Evolutionary conservation across 2,797 vertebrate genomes (phyloP).

Genomic region (Gadopsis marmoratus): DNA sequence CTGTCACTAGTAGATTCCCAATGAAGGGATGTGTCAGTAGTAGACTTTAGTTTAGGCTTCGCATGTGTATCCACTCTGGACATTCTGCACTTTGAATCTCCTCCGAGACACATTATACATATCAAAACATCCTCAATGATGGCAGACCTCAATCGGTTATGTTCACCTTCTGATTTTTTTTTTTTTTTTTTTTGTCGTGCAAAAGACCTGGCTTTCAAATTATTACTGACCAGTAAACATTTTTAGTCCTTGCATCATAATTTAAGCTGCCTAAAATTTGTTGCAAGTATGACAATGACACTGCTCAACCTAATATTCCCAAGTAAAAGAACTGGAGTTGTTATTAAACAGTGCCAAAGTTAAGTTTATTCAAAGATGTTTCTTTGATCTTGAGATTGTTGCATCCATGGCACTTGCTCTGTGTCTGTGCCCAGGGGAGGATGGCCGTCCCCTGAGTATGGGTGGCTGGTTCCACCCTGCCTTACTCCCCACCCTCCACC

Average conservation of each 20-base stretch:
- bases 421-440: slow-evolving; percentile 61
- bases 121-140: neutral
- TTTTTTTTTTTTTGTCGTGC: no score
- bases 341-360: slow-evolving; percentile 23
- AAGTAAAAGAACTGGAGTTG: slow-evolving; percentile 3
- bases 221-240: neutral
- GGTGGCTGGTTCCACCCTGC: slow-evolving; percentile 49
- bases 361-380: slow-evolving; percentile 55
- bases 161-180: neutral
- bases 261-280: neutral
- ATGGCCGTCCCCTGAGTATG: slow-evolving; percentile 61
- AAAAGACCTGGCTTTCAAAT: neutral
- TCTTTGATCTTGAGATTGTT: slow-evolving; percentile 63
- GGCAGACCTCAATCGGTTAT: neutral
- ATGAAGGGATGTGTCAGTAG: neutral
- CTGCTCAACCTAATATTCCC: neutral
- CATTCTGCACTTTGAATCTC: neutral
- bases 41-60: neutral
- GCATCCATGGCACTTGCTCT: slow-evolving; percentile 53
- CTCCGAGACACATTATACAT: neutral
- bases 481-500: slow-evolving; percentile 33
- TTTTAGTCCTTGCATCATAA: neutral
- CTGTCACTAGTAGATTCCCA: neutral
- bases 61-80: neutral
- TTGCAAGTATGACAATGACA: neutral